Percentiles rank a stretch among this genome's conserved stretches.
Evolutionary conservation across 2,113 vertebrate genomes (phyloP).

Genomic region (Alces alces): DNA sequence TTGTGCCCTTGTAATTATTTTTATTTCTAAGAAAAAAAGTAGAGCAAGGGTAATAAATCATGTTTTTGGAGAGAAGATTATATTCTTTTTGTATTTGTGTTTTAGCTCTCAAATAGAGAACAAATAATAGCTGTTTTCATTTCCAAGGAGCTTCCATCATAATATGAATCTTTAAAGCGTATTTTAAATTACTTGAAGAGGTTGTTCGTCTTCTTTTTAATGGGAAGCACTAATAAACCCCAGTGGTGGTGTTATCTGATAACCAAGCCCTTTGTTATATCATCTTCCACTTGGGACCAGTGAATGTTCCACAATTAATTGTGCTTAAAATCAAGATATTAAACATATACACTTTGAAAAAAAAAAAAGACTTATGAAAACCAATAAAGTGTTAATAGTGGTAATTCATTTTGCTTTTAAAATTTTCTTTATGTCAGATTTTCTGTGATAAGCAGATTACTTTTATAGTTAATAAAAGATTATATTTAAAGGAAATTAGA

Average conservation of each 20-base stretch:
- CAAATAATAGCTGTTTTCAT: not conserved
- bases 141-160: not conserved
- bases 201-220: conserved; percentile 23
- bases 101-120: conserved; percentile 35
- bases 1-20: conserved; percentile 15
- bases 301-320: conserved; percentile 31
- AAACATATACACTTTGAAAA: not conserved
- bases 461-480: not conserved
- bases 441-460: not conserved
- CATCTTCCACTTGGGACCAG: not conserved
- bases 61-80: not conserved
- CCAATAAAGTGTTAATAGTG: not conserved
- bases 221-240: conserved; percentile 32
- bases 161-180: conserved; percentile 37
- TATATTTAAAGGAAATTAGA: conserved; percentile 5
- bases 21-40: conserved; percentile 1
- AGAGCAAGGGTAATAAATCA: not conserved
- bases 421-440: not conserved
- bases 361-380: conserved; percentile 25
- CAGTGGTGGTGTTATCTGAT: not conserved
- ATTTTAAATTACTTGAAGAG: conserved; percentile 15
- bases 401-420: conserved; percentile 15
- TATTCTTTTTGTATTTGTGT: not conserved
- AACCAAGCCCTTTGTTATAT: not conserved
- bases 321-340: not conserved